These are phyloP conservation scores for Drosophila murphyi DNA, from an alignment of 1,140 invertebrate species.

Conservation along the genomic window DNA sequence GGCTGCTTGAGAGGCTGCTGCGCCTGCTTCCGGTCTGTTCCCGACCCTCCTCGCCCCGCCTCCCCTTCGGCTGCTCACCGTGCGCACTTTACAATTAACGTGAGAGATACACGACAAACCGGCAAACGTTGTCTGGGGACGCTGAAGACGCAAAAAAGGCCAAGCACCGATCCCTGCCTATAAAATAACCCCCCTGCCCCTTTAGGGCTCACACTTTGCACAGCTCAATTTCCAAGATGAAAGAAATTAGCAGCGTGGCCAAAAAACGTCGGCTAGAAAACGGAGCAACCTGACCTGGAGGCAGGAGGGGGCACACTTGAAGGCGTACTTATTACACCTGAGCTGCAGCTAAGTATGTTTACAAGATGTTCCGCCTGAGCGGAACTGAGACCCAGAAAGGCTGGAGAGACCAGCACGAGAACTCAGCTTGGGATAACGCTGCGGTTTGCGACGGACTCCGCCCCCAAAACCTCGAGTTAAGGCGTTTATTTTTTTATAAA, in stretches of 20 bases:
- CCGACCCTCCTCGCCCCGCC: neutral
- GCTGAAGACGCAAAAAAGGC: constrained; percentile 33
- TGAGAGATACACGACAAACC: constrained; percentile 69
- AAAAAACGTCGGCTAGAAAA: constrained; percentile 38
- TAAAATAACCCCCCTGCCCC: neutral
- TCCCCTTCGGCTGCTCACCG: neutral
- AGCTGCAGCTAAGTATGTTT: constrained; percentile 82
- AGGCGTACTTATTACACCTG: constrained; percentile 79
- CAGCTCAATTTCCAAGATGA: constrained; percentile 53
- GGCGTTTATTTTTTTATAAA: constrained; percentile 74
- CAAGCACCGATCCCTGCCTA: constrained; percentile 23
- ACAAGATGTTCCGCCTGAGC: constrained; percentile 74
- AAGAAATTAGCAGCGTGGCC: constrained; percentile 79
- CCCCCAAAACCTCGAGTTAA: neutral
- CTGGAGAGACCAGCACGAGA: neutral
- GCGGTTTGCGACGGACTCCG: neutral
- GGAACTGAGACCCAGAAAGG: constrained; percentile 22
- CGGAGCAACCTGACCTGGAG: constrained; percentile 40
- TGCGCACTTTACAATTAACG: constrained; percentile 61
- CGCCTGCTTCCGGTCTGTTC: constrained; percentile 3
- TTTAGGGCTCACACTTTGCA: too few relatives aligned
- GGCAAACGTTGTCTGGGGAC: constrained; percentile 1
- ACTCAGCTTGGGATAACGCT: constrained; percentile 15
- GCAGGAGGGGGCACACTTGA: constrained; percentile 56
- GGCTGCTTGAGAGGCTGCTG: constrained; percentile 46